Evolutionary conservation across 2,113 vertebrate species (phyloP), one percentile per base, ranked within the genome.

Genomic region (Ahaetulla prasina): DNA sequence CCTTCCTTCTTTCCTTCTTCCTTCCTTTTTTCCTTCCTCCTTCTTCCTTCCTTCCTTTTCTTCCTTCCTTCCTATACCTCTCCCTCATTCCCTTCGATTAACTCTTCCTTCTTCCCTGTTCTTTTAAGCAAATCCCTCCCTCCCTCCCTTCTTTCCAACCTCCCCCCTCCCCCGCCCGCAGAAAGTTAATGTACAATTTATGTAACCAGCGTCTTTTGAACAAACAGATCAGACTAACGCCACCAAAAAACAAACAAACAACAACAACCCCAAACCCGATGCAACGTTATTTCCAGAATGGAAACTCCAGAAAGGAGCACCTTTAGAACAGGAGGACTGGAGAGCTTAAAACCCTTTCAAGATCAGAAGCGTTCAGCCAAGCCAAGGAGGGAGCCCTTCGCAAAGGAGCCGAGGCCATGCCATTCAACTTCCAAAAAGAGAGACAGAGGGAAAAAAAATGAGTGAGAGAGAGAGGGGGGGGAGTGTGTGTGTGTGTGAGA

Each of bases 251-350:
- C 45, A 47, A 47, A 47, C 4, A 47, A 7, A 47, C 3, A 47
- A 35, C 39, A 88, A 20, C 4, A 16, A 43, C 0, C n/a, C n/a
- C n/a, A n/a, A n/a, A n/a, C n/a, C n/a, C 1, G 22, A n/a, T 2
- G 4, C 47, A 68, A 12, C 0, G 3, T 25, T 23, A 25, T 5
- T 23, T 87, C 57, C n/a, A 25, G 6, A 53, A 30, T 4, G 1
- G n/a, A 12, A 45, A 25, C 27, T 4, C 43, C 27, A 14, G 5
- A n/a, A 52, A 23, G 45, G 57, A 47, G 18, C 0, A 43, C 11
- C n/a, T 30, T 25, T n/a, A 20, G 53, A 53, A 53, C 2, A 53
- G 8, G 25, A 20, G 35, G 45, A 80, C 30, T 45, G 6, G 14
- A 3, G 18, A n/a, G 8, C 39, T 87, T 2, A 4, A 60, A 63